Base-by-base conservation (phyloP, 2,113 vertebrate genomes). In the Chascanopsetta lugubris region DNA sequence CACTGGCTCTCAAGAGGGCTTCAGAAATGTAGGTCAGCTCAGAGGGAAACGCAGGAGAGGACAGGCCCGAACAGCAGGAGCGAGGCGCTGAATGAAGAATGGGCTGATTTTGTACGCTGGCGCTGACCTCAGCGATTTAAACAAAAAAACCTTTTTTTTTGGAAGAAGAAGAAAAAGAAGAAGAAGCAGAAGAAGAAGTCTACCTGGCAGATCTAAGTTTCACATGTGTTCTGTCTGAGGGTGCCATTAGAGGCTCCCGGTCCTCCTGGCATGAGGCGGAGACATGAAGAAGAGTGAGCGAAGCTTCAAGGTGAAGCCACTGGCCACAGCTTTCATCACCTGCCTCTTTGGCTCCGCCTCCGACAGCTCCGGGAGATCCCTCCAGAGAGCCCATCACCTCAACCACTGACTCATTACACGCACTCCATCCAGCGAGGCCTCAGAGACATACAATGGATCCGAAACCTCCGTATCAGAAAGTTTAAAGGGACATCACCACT, bases 1-100 rank as follows among this genome's bases (percentile, higher is more conserved):
- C 65, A 57, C 65, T 80, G 34, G 45, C 78, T 81, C 82, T 87
- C 82, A 1, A n/a, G 51, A 76, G 69, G 74, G 76, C 66, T 86
- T 21, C 17, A 80, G 78, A 88, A 87, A 87, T 88, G 61, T 89
- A 85, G 83, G 82, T 89, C 80, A 90, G 77, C 45, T 49, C 49
- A 6, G 72, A 79, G 77, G 75, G 77, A 82, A 85, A 86, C 45
- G 55, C 49, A 73, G 60, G 69, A 77, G 63, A 84, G 75, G 83
- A 82, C 77, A 68, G 72, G 73, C 55, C n/a, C 69, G 81, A 84
- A 51, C 75, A 77, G 85, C 79, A 60, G 83, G 74, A 87, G 79
- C 58, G 32, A 2, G 70, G 77, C 27, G 8, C 68, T 81, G 84
- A 88, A 79, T 84, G 82, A 89, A 87, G 81, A 87, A 88, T 85